A percentile compares a stretch with the other conserved stretches of the same genome.
Conservation (phyloP, 2,888 invertebrate genomes). For the Trisateles emortualis region DNA sequence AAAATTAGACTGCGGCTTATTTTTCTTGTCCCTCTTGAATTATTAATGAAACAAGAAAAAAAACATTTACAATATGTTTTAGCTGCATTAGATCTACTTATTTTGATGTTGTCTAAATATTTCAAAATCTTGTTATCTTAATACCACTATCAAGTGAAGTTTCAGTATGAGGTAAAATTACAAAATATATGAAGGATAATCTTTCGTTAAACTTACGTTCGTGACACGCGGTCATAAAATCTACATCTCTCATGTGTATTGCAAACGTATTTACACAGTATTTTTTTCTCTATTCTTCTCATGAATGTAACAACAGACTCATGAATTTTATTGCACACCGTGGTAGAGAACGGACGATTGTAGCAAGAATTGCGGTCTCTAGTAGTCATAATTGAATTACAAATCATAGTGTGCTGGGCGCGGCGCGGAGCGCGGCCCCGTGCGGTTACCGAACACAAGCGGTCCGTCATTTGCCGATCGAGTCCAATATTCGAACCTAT, state of each 20-base stretch:
- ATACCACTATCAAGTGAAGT: slow-evolving; percentile 38
- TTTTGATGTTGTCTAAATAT: slow-evolving; percentile 31
- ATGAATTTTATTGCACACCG: slow-evolving; percentile 65
- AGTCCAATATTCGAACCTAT: slow-evolving; percentile 57
- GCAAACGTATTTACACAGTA: slow-evolving; percentile 55
- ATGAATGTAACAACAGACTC: slow-evolving; percentile 61
- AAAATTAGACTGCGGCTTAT: slow-evolving; percentile 33
- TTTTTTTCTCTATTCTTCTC: slow-evolving; percentile 59
- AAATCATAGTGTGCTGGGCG: slow-evolving; percentile 49
- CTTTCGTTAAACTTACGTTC: slow-evolving; percentile 25
- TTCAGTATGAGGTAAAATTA: slow-evolving; percentile 26
- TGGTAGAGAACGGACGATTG: slow-evolving; percentile 50
- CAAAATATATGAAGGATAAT: slow-evolving; percentile 21
- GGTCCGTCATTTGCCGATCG: slow-evolving; percentile 52
- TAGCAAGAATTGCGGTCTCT: slow-evolving; percentile 50
- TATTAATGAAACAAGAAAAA: slow-evolving; percentile 42
- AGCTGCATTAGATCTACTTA: slow-evolving; percentile 36
- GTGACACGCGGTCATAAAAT: slow-evolving; percentile 50
- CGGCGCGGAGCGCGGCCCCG: slow-evolving; percentile 18
- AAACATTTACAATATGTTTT: slow-evolving; percentile 38
- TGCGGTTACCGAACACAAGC: slow-evolving; percentile 45
- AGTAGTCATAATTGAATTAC: slow-evolving; percentile 65
- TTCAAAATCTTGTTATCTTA: slow-evolving; percentile 44
- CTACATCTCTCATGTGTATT: slow-evolving; percentile 55
- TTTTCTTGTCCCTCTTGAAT: slow-evolving; percentile 37